Percentiles rank a stretch among this genome's conserved stretches.
These are phyloP conservation scores for Strigamia maritima DNA, from an alignment of 2,888 invertebrate genomes.

Conservation along the genomic window DNA sequence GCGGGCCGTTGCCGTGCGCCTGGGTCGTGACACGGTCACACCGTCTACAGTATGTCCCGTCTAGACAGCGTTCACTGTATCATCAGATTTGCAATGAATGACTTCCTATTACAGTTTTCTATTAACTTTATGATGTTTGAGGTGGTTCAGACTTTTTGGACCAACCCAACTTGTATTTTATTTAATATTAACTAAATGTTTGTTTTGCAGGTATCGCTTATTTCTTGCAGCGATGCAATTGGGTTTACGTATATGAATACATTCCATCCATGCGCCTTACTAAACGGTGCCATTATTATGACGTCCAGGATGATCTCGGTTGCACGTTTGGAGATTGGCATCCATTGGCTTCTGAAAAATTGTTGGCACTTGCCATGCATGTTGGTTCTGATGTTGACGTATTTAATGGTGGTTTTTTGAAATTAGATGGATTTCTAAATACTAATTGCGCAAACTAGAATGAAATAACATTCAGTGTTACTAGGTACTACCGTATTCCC, in stretches of 20 bases:
- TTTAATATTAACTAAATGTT: too few species aligned
- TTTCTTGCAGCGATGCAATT: slow-evolving; percentile 69
- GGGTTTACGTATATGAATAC: slow-evolving; percentile 75
- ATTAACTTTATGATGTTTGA: too few species aligned
- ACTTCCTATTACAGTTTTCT: too few species aligned
- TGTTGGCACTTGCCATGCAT: slow-evolving; percentile 68
- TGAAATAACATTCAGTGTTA: background rate
- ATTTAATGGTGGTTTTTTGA: slow-evolving; percentile 71
- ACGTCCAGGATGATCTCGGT: slow-evolving; percentile 60
- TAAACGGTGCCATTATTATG: slow-evolving; percentile 76
- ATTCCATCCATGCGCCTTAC: slow-evolving; percentile 74
- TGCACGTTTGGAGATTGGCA: slow-evolving; percentile 86
- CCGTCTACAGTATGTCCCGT: too few species aligned
- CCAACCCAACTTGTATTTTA: too few species aligned
- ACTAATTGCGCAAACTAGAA: background rate
- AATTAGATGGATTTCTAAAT: slow-evolving; percentile 56
- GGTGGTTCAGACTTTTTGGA: too few species aligned
- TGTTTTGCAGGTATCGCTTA: slow-evolving; percentile 65
- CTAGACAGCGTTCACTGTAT: too few species aligned
- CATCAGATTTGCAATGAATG: too few species aligned
- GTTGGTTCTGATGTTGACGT: slow-evolving; percentile 67
- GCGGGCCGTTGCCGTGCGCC: too few species aligned
- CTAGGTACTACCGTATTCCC: too few species aligned
- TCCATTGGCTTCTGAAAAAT: slow-evolving; percentile 78
- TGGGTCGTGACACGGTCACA: too few species aligned